Percentiles rank a stretch among this genome's conserved stretches.
phyloP scores from a whole-genome alignment of 2,113 vertebrate species.

The Plotosus lineatus region DNA sequence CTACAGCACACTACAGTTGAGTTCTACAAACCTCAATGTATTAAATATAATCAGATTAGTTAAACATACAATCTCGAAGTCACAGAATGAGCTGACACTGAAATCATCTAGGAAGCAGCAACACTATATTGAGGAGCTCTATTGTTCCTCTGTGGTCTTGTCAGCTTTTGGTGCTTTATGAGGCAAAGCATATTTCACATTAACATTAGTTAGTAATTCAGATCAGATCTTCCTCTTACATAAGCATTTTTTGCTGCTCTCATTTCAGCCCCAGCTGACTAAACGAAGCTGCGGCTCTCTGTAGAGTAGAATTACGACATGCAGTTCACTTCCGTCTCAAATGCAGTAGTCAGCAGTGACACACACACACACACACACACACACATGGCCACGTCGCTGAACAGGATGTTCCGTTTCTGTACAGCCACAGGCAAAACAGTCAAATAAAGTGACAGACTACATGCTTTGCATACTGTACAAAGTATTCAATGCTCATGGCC shows the following conservation, averaged over 20 bases:
- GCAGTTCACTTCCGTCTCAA: conserved; percentile 38
- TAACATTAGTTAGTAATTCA: conserved; percentile 37
- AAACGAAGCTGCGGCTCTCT: conserved; percentile 12
- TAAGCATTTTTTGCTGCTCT: conserved; percentile 35
- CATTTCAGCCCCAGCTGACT: conserved; percentile 27
- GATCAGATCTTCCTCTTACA: conserved; percentile 32
- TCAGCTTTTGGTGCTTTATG: conserved; percentile 5
- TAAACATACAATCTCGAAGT: not conserved
- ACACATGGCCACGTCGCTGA: conserved; percentile 11
- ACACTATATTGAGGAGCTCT: not conserved
- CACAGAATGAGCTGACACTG: too few species aligned
- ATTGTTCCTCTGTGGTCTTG: conserved; percentile 6
- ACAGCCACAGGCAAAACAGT: conserved; percentile 36
- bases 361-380: conserved; percentile 14
- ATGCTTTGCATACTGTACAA: conserved; percentile 47
- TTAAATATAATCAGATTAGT: too few species aligned
- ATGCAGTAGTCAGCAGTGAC: conserved; percentile 35
- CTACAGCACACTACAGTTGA: not conserved
- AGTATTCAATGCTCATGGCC: not conserved
- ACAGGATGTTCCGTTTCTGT: conserved; percentile 38
- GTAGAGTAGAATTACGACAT: conserved; percentile 45
- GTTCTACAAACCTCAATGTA: not conserved
- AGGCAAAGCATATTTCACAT: conserved; percentile 20
- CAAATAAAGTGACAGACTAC: conserved; percentile 36
- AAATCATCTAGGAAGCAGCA: not conserved